phyloP scores from a whole-genome alignment of 2,113 vertebrate genomes.

The Mesitornis unicolor region DNA sequence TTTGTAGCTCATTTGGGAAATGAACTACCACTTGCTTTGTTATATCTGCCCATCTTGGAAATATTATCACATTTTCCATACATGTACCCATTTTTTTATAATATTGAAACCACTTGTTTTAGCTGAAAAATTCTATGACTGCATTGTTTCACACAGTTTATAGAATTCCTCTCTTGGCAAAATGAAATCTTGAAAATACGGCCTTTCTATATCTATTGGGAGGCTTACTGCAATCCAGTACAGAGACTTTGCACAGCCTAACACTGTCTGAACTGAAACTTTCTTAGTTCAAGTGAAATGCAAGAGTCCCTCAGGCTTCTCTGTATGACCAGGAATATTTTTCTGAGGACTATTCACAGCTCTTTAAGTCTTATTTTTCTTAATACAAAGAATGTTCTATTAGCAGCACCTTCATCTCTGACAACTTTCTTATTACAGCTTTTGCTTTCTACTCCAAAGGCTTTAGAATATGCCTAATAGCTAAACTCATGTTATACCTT shows the following conservation, averaged over 20 bases:
- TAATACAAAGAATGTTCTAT: background rate
- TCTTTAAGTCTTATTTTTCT: conserved; percentile 30
- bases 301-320: background rate
- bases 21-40: background rate
- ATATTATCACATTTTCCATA: background rate
- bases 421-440: background rate
- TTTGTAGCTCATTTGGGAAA: background rate
- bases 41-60: background rate
- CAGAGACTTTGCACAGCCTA: background rate
- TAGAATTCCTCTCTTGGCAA: background rate
- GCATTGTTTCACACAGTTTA: background rate
- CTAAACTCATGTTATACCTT: conserved; percentile 1
- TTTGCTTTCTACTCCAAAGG: conserved; percentile 3
- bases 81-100: background rate
- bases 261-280: background rate
- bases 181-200: background rate
- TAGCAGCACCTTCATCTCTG: conserved; percentile 16
- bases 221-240: background rate
- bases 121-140: background rate
- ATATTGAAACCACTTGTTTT: background rate
- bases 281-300: background rate
- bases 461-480: background rate
- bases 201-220: background rate
- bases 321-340: background rate
- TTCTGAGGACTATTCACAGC: background rate